Evolutionary conservation across 2,888 invertebrate genomes (phyloP).

Genomic region (Chymomyza procnemis): DNA sequence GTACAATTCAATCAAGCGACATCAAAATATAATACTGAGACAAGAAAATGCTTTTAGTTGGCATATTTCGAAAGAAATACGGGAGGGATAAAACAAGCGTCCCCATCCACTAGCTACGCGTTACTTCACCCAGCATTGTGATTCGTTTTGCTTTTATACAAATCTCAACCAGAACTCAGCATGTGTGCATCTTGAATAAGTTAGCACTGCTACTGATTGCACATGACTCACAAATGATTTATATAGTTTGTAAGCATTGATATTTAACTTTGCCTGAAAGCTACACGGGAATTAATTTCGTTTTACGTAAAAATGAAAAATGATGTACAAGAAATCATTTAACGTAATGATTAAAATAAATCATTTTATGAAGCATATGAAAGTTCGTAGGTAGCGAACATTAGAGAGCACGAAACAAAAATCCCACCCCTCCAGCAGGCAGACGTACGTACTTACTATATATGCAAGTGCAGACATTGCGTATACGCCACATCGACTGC

Average conservation of each 20-base stretch:
- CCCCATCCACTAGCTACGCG: background rate
- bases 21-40: slow-evolving; percentile 48
- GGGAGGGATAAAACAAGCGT: background rate
- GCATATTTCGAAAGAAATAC: background rate
- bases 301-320: slow-evolving; percentile 50
- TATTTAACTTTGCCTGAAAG: slow-evolving; percentile 30
- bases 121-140: background rate
- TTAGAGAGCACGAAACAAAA: slow-evolving; percentile 9
- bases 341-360: slow-evolving; percentile 73
- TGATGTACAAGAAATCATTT: slow-evolving; percentile 60
- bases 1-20: slow-evolving; percentile 54
- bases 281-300: slow-evolving; percentile 47
- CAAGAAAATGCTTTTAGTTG: slow-evolving; percentile 65
- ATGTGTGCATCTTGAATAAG: background rate
- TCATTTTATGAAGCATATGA: slow-evolving; percentile 55
- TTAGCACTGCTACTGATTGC: background rate
- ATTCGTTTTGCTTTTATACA: background rate
- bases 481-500: slow-evolving; percentile 59
- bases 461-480: slow-evolving; percentile 47
- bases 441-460: background rate
- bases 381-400: slow-evolving; percentile 12
- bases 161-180: background rate
- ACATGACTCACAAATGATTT: background rate
- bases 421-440: too few species aligned
- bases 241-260: slow-evolving; percentile 11